phyloP scores from a whole-genome alignment of 1,140 invertebrate genomes.

The Drosophila quadrilineata region DNA sequence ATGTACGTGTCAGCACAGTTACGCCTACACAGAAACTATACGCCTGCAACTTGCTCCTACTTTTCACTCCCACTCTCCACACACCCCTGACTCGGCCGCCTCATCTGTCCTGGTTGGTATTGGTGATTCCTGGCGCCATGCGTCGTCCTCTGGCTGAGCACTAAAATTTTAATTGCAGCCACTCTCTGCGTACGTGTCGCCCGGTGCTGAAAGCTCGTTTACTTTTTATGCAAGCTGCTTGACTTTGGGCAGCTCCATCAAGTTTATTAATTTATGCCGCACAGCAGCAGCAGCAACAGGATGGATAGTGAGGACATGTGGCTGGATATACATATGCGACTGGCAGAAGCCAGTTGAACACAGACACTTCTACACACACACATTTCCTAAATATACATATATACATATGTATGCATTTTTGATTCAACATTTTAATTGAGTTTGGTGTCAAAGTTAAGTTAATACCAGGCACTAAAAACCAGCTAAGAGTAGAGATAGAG shows the following conservation, averaged over 20 bases:
- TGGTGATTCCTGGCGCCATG: too few relatives aligned
- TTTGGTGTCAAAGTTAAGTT: slow-evolving; percentile 71
- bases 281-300: slow-evolving; percentile 14
- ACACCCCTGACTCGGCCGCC: too few relatives aligned
- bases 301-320: not conserved
- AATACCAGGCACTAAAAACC: slow-evolving; percentile 38
- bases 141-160: slow-evolving; percentile 30
- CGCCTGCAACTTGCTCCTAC: too few relatives aligned
- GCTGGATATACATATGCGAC: slow-evolving; percentile 28
- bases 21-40: too few relatives aligned
- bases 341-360: slow-evolving; percentile 25
- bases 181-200: slow-evolving; percentile 65
- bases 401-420: slow-evolving; percentile 74
- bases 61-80: not conserved
- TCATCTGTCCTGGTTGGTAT: too few relatives aligned
- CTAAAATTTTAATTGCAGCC: slow-evolving; percentile 76
- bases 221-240: slow-evolving; percentile 53
- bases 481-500: not conserved
- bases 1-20: slow-evolving; percentile 44
- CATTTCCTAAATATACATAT: too few relatives aligned
- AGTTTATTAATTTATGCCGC: slow-evolving; percentile 78
- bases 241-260: slow-evolving; percentile 36
- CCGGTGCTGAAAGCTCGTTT: slow-evolving; percentile 64
- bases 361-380: slow-evolving; percentile 21
- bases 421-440: slow-evolving; percentile 74